A percentile compares a stretch with the other conserved stretches of the same genome.
Conservation (phyloP, 2,888 invertebrate genomes). For the Rhimphoctona megacephalus region DNA sequence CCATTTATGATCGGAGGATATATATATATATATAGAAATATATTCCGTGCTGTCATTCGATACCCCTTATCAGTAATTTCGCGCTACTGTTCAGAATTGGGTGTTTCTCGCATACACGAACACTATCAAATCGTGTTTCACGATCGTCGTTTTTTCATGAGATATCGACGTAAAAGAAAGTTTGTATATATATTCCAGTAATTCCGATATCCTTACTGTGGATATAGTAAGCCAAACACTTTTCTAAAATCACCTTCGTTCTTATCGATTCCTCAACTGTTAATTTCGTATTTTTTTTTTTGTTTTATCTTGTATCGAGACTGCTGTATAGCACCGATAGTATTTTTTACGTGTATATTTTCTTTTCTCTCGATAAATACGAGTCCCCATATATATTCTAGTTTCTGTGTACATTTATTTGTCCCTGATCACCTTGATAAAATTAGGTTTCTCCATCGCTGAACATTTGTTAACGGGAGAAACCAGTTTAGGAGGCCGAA, state of each 20-base stretch:
- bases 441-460: neutral
- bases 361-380: neutral
- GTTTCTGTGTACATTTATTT: neutral
- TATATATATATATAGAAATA: neutral
- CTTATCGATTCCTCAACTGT: neutral
- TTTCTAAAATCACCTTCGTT: neutral
- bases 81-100: conserved; percentile 22
- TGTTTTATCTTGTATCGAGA: neutral
- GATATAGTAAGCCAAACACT: neutral
- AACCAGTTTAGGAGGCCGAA: no score
- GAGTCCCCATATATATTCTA: neutral
- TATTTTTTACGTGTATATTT: neutral
- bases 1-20: neutral
- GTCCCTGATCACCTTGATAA: neutral
- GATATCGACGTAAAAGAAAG: conserved; percentile 13
- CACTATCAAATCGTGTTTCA: conserved; percentile 27
- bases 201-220: conserved; percentile 6
- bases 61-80: conserved; percentile 48
- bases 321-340: neutral
- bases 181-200: conserved; percentile 1
- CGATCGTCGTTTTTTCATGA: conserved; percentile 1
- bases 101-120: conserved; percentile 23
- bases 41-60: conserved; percentile 41
- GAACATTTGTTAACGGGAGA: no score
- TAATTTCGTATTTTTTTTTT: neutral